Base-by-base conservation (phyloP, 2,888 invertebrate species). In the Xanthorhoe spadicearia region DNA sequence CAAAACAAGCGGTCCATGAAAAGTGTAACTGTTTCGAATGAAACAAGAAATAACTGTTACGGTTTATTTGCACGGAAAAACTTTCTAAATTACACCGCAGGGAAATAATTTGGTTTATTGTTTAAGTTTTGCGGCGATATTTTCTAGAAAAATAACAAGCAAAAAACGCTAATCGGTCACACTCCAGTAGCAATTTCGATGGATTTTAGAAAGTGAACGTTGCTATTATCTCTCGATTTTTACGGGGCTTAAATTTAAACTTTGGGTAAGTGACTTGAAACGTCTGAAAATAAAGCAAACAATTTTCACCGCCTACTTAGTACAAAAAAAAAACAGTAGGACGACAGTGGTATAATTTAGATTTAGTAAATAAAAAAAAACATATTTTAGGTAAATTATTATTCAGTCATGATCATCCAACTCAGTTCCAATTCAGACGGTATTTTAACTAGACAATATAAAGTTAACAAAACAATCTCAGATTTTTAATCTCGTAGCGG, bases 121-220 rank as follows among this genome's bases (percentile, higher is more conserved):
- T 81, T 79, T 81, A 74, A 72, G 70, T 75, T 75, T 68, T 72
- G 70, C 60, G 73, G 75, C 69, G 72, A 77, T 75, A 75, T 76
- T 73, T 63, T 67, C 52, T 64, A 68, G 58, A 68, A 72, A 71
- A 74, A 72, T 68, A 56, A 61, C 69, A 69, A 70, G 72, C 61
- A 71, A 73, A 69, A 43, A 71, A 71, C 62, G 56, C 38, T 68
- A 71, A 73, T 71, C 64, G 68, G 61, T 70, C 66, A 68, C 69
- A 69, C 62, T 67, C 48, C 62, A 48, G 49, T 59, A 35, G 55
- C 49, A 32, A 64, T 75, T 72, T 72, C 75, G 65, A 77, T 79
- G 70, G 74, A 74, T 80, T 60, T 83, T 85, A 79, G 87, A 86
- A 87, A 88, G 87, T 77, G 75, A 81, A 77, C 73, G 72, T 66